A percentile compares a stretch with the other conserved stretches of the same genome.
phyloP scores from a whole-genome alignment of 2,797 vertebrate genomes.

The Hippopotamyrus pictus region DNA sequence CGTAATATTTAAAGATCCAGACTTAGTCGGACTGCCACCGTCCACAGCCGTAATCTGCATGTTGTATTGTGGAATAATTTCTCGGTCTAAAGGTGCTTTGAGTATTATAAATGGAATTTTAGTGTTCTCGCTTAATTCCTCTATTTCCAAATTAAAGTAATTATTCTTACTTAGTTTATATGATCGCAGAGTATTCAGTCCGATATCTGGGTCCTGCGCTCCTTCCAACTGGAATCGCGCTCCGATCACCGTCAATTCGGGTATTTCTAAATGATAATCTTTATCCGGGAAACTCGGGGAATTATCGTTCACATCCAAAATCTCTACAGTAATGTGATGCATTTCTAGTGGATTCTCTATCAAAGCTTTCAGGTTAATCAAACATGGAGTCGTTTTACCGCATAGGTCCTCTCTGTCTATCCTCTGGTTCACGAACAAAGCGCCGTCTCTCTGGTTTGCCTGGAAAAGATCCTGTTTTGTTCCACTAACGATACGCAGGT shows the following conservation, averaged over 20 bases:
- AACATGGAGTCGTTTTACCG: constrained; percentile 47
- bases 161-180: constrained; percentile 61
- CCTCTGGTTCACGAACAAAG: constrained; percentile 57
- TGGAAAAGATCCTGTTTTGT: constrained; percentile 55
- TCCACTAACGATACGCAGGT: constrained; percentile 62
- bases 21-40: constrained; percentile 49
- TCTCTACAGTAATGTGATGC: constrained; percentile 56
- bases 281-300: constrained; percentile 61
- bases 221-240: constrained; percentile 27
- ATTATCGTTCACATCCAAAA: constrained; percentile 69
- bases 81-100: constrained; percentile 49
- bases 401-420: constrained; percentile 46
- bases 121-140: constrained; percentile 59
- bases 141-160: constrained; percentile 62
- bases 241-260: neutral
- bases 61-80: constrained; percentile 36
- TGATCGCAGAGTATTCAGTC: constrained; percentile 58
- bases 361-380: constrained; percentile 61
- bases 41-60: constrained; percentile 48
- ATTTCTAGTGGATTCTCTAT: constrained; percentile 67
- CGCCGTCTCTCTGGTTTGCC: constrained; percentile 44
- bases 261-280: constrained; percentile 44
- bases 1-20: constrained; percentile 46
- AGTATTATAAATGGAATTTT: constrained; percentile 59
- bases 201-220: constrained; percentile 68